Base-by-base conservation (phyloP, 2,797 vertebrate species). In the Percopsis omiscomaycus region DNA sequence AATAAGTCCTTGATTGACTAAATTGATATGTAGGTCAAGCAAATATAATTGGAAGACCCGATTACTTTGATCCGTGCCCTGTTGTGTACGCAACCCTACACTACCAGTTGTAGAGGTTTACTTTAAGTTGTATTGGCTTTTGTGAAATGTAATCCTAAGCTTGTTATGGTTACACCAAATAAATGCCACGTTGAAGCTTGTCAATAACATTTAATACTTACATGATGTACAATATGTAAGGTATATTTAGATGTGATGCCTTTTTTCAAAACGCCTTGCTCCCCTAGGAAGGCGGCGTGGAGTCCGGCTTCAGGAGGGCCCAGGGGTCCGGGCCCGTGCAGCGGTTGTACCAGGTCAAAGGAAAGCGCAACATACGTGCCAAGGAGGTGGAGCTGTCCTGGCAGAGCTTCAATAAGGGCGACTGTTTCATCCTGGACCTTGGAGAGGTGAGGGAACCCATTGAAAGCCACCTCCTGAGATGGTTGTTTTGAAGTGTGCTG, bases 391-490 rank as follows among this genome's bases (percentile, higher is more conserved):
- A 90, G 1, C 81, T 93, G 69, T 82, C 80, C 86, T 97, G 95
- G 95, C 79, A 56, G 75, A 98, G 95, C 86, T 96, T 96, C 88
- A 97, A 96, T 90, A 95, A 95, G 0, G 94, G 95, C 0, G 94
- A 97, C 86, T 98, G 96, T 86, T 98, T 96, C 91, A 96, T 97
- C 78, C 92, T 97, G 0, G 93, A 96, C 86, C 90, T 97, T 0
- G 91, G 92, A 48, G 76, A 79, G 80, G 90, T 91, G 66, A 86
- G 69, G 22, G 22, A 4, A 37, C 12, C 47, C 47, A 4, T 8
- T 10, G 22, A 22, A 22, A 22, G 22, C 22, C 22, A 22, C 22
- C 22, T 22, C 22, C 22, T 22, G 22, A 22, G 22, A 22, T 22
- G 22, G 22, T 22, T 22, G 22, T 22, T 22, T 22, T 22, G 22